Evolutionary conservation across 2,797 vertebrate species (phyloP).

Genomic region (Lutjanus campechanus): DNA sequence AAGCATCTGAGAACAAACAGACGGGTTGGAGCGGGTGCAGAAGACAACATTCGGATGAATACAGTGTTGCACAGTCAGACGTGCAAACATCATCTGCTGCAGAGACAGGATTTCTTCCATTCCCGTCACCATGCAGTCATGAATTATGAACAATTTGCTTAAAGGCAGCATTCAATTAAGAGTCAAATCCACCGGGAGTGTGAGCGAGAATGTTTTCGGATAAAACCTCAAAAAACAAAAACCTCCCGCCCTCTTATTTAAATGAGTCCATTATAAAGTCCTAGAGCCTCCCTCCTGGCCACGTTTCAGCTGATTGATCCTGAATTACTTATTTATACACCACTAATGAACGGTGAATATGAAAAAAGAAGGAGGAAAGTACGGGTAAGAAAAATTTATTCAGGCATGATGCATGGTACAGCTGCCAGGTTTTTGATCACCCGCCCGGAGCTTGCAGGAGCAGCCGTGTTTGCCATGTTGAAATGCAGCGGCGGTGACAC

Average conservation of each 20-base stretch:
- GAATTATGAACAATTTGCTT: constrained; percentile 80
- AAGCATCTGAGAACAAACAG: constrained; percentile 28
- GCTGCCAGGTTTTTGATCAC: constrained; percentile 67
- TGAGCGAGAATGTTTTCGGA: constrained; percentile 55
- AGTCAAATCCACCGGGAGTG: constrained; percentile 52
- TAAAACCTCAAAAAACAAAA: constrained; percentile 64
- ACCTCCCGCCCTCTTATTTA: constrained; percentile 59
- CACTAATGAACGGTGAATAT: constrained; percentile 74
- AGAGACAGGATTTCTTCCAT: constrained; percentile 56
- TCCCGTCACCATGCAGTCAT: constrained; percentile 64
- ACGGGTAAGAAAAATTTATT: background rate
- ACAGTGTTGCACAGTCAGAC: constrained; percentile 16
- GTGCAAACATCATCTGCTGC: constrained; percentile 29
- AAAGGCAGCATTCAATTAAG: constrained; percentile 79
- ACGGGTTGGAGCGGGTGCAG: background rate
- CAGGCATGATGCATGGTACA: constrained; percentile 3
- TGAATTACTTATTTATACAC: constrained; percentile 75
- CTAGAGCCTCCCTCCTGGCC: constrained; percentile 60
- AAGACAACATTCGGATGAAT: constrained; percentile 25
- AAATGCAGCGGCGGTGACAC: constrained; percentile 51
- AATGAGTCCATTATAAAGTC: constrained; percentile 70
- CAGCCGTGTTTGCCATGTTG: constrained; percentile 40
- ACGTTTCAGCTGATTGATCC: constrained; percentile 74
- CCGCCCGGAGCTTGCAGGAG: constrained; percentile 54
- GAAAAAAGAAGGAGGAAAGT: constrained; percentile 10